Conservation (phyloP, 2,888 invertebrate genomes). For the Caenorhabditis wallacei region DNA sequence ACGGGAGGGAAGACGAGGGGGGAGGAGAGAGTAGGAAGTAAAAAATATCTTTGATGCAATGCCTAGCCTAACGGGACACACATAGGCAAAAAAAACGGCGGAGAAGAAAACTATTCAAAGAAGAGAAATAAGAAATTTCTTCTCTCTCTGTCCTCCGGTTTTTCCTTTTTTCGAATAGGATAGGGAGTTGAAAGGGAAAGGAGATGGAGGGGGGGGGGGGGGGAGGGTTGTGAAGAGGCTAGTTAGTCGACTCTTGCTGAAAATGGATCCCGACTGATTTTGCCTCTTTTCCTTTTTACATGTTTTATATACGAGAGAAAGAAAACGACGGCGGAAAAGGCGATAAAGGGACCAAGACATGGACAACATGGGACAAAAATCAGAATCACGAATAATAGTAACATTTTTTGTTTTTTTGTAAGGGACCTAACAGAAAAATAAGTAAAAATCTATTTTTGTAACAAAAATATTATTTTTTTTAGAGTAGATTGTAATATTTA, state of each 20-base stretch:
- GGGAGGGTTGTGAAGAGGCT: slow-evolving; percentile 17
- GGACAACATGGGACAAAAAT: no score
- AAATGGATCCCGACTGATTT: slow-evolving; percentile 33
- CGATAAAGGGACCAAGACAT: neutral
- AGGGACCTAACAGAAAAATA: no score
- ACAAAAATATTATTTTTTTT: no score
- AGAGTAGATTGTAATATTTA: no score
- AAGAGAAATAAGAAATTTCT: slow-evolving; percentile 40
- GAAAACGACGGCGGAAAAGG: neutral
- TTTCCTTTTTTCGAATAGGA: slow-evolving; percentile 23
- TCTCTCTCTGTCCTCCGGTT: slow-evolving; percentile 14
- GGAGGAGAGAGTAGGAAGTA: slow-evolving; percentile 12
- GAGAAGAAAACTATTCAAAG: slow-evolving; percentile 37
- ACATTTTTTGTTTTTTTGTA: no score
- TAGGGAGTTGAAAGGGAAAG: slow-evolving; percentile 29
- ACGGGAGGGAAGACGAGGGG: neutral
- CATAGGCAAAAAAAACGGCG: slow-evolving; percentile 3
- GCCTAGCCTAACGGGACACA: slow-evolving; percentile 34
- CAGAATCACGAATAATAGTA: no score
- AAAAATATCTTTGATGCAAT: slow-evolving; percentile 45
- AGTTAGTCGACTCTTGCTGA: slow-evolving; percentile 37
- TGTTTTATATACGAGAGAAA: slow-evolving; percentile 2
- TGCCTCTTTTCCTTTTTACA: slow-evolving; percentile 19
- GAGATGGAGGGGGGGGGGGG: neutral
- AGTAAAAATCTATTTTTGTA: no score